A percentile compares a stretch with the other conserved stretches of the same genome.
Evolutionary conservation across 1,140 invertebrate species (phyloP).

Genomic region (Helicoverpa armigera): DNA sequence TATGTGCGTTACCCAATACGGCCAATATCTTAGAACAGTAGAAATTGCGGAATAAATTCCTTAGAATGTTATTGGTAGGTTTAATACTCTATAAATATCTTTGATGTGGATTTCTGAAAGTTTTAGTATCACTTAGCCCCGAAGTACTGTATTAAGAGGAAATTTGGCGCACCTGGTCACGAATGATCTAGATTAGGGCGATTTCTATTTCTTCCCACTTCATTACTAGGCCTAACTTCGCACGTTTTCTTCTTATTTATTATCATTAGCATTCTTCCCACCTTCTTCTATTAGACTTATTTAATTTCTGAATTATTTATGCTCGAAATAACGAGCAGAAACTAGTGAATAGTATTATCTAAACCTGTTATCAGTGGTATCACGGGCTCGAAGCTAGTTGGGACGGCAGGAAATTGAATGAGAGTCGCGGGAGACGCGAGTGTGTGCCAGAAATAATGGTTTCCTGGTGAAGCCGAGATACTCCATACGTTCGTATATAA

Average conservation of each 20-base stretch:
- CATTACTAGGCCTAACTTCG: no score
- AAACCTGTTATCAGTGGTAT: constrained; percentile 61
- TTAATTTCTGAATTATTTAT: not conserved
- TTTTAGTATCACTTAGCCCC: no score
- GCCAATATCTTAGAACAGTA: constrained; percentile 3
- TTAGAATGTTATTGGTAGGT: constrained; percentile 56
- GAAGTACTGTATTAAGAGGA: no score
- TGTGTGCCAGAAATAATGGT: constrained; percentile 71
- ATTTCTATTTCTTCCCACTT: no score
- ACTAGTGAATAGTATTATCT: no score
- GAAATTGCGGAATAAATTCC: not conserved
- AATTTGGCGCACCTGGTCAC: no score
- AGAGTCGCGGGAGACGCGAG: constrained; percentile 67
- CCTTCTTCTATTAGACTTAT: no score
- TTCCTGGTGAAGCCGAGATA: constrained; percentile 61
- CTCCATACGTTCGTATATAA: not conserved
- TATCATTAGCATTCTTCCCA: no score
- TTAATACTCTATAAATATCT: not conserved
- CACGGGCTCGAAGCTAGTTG: constrained; percentile 57
- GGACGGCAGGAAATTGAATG: constrained; percentile 79
- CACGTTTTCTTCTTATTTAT: no score
- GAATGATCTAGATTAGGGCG: no score
- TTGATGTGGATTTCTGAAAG: no score
- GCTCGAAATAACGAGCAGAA: no score
- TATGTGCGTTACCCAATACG: constrained; percentile 33